A percentile compares a stretch with the other conserved stretches of the same genome.
Conservation (phyloP, 2,113 vertebrate species). For the Thalassoma bifasciatum region DNA sequence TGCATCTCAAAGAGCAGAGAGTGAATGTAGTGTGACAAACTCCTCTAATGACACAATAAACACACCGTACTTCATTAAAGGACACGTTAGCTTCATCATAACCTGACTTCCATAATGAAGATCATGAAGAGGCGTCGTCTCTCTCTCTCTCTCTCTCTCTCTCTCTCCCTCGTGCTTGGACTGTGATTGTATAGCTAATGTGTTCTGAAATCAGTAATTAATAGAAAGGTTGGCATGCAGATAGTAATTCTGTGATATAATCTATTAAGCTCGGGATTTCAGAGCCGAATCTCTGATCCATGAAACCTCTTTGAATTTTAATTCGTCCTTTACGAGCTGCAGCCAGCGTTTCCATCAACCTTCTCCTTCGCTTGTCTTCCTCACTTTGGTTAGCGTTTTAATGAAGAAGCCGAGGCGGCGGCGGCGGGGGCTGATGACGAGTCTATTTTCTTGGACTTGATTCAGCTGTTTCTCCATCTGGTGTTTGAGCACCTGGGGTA, state of each 20-base stretch:
- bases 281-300: constrained; percentile 52
- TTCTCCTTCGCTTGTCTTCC: constrained; percentile 34
- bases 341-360: constrained; percentile 28
- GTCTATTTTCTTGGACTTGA: constrained; percentile 55
- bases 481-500: constrained; percentile 61
- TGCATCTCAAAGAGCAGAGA: background rate
- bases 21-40: constrained; percentile 29
- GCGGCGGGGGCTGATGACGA: constrained; percentile 46
- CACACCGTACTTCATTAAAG: constrained; percentile 52
- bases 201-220: constrained; percentile 74
- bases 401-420: constrained; percentile 46
- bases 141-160: constrained; percentile 56
- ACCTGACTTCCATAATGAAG: constrained; percentile 60
- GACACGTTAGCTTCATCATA: constrained; percentile 46
- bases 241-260: constrained; percentile 66
- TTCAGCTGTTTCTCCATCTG: constrained; percentile 78
- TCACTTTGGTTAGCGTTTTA: constrained; percentile 51
- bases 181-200: constrained; percentile 68
- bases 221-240: constrained; percentile 61
- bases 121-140: constrained; percentile 57
- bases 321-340: constrained; percentile 53
- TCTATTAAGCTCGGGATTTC: constrained; percentile 66
- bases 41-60: constrained; percentile 39
- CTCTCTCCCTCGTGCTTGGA: constrained; percentile 32
- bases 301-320: constrained; percentile 72